Percentiles rank a stretch among this genome's conserved stretches.
phyloP scores from a whole-genome alignment of 2,113 vertebrate genomes.

The Corydoras sp. region DNA sequence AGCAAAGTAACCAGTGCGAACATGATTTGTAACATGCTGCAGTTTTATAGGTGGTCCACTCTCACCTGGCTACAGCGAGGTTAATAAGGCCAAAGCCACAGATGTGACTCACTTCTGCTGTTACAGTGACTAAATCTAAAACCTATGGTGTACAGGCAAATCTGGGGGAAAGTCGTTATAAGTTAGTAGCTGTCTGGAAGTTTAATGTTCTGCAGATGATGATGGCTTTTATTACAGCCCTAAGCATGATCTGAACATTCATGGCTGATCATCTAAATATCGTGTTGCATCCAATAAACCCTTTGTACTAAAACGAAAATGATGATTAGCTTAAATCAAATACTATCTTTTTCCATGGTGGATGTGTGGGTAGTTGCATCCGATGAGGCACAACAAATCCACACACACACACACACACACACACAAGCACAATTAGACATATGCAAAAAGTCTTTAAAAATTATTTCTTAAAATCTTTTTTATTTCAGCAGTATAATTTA shows the following conservation, averaged over 20 bases:
- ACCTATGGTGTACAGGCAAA: not conserved
- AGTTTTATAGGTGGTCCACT: not conserved
- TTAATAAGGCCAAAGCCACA: slow-evolving; percentile 2
- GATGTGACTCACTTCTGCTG: slow-evolving; percentile 9
- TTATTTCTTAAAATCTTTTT: too few relatives aligned
- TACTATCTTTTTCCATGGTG: not conserved
- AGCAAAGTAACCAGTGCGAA: not conserved
- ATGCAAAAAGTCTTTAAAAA: too few relatives aligned
- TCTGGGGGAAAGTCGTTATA: not conserved
- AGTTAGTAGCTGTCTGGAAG: not conserved
- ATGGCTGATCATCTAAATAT: not conserved
- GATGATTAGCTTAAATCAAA: not conserved
- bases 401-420: too few relatives aligned
- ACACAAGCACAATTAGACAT: too few relatives aligned
- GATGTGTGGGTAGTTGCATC: not conserved
- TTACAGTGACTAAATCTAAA: not conserved
- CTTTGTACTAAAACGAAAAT: not conserved
- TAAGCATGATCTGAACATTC: not conserved
- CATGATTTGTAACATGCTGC: slow-evolving; percentile 3
- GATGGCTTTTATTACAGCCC: slow-evolving; percentile 8
- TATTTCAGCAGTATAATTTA: too few relatives aligned
- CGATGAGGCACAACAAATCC: not conserved
- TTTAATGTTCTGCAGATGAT: not conserved
- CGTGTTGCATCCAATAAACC: not conserved
- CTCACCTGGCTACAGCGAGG: slow-evolving; percentile 2